These are phyloP conservation scores for Lucifuga dentata DNA, from an alignment of 2,113 vertebrate species.

Conservation along the genomic window DNA sequence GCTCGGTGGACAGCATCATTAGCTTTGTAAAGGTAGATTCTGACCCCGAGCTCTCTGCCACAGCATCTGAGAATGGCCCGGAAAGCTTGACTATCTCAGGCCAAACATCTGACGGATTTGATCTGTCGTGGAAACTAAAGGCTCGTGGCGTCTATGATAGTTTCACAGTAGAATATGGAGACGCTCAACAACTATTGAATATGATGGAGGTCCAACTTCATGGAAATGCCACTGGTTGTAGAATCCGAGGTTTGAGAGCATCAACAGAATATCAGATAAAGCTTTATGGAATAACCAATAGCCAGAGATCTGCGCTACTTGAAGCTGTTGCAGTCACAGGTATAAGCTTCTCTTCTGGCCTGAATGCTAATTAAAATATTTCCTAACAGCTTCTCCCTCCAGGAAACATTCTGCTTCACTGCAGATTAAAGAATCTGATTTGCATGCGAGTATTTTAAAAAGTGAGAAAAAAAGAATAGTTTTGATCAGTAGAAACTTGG, in stretches of 20 bases:
- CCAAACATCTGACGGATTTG: slow-evolving; percentile 71
- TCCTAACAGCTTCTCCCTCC: slow-evolving; percentile 10
- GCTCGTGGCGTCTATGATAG: slow-evolving; percentile 59
- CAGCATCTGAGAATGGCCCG: slow-evolving; percentile 56
- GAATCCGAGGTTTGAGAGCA: slow-evolving; percentile 69
- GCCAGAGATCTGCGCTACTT: slow-evolving; percentile 71
- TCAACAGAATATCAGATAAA: slow-evolving; percentile 77
- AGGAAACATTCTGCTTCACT: slow-evolving; percentile 5
- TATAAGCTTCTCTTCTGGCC: slow-evolving; percentile 64
- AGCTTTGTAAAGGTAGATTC: slow-evolving; percentile 73
- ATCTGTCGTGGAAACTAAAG: slow-evolving; percentile 65
- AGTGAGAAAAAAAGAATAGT: neutral
- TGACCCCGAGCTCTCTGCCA: slow-evolving; percentile 63
- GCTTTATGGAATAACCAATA: slow-evolving; percentile 74
- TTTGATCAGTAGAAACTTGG: slow-evolving; percentile 2
- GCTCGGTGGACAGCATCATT: slow-evolving; percentile 74
- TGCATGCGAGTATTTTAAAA: slow-evolving; percentile 49
- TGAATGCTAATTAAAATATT: slow-evolving; percentile 11
- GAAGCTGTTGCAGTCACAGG: slow-evolving; percentile 81
- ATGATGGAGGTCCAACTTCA: slow-evolving; percentile 64
- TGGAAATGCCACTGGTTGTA: slow-evolving; percentile 66
- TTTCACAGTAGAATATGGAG: slow-evolving; percentile 69
- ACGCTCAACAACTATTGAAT: slow-evolving; percentile 54
- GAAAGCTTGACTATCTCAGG: slow-evolving; percentile 64
- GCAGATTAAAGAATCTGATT: neutral